Base-by-base conservation (phyloP, 2,888 invertebrate genomes). In the Sesia apiformis region DNA sequence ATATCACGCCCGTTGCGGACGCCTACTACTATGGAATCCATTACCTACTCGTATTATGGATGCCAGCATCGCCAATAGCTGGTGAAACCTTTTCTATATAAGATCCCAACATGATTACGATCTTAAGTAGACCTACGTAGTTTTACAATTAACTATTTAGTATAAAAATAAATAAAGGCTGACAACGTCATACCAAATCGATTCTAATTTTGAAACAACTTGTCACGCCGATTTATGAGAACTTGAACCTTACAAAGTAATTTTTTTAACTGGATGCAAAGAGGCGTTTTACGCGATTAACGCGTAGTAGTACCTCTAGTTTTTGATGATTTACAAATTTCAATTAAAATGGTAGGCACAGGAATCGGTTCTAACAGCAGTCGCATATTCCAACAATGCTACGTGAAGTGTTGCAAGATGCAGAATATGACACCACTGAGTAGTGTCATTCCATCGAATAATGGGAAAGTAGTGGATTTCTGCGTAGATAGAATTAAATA, bases 401-500 rank as follows among this genome's bases (percentile, higher is more conserved):
- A 90, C 63, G 65, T 86, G 58, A 88, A 85, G 73, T 90, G 88
- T 67, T 90, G 90, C 72, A 90, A 88, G 71, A 66, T 88, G 56
- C 88, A 90, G 69, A 89, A 90, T 61, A 61, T 90, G 54, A 83
- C 84, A 40, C 86, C 90, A 3, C 57, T 90, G 46, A 81, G 69
- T 57, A 77, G 67, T 63, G 81, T 87, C n/a, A 64, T 85, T 41
- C 84, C 88, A 1, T 74, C 81, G n/a, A 78, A 80, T 50, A 87
- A 87, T 55, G 90, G 89, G 23, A 87, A 91, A 52, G 77, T 85
- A 49, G 66, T 94, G 58, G 95, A 95, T 63, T 93, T 96, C 65
- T 92, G 91, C 60, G 94, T 93, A 53, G 95, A 96, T 70, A 91
- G 95, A 61, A 90, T 96, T 53, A 94, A 93, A 67, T 92, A 94